These are phyloP conservation scores for Corbicula japonica DNA, from an alignment of 2,888 invertebrate genomes.

Conservation along the genomic window DNA sequence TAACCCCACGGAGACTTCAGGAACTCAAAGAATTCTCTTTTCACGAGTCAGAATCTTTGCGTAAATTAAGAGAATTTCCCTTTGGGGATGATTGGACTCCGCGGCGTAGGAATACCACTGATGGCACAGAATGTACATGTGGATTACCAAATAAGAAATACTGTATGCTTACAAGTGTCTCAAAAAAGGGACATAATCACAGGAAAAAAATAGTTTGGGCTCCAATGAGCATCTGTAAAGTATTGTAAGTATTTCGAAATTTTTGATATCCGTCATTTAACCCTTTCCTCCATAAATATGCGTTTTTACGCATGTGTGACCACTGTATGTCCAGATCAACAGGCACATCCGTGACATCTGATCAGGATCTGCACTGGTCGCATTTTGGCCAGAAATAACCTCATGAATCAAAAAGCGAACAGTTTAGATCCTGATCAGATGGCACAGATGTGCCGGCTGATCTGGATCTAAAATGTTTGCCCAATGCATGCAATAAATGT, in stretches of 20 bases:
- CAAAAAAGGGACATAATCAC: constrained; percentile 31
- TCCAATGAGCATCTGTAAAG: constrained; percentile 67
- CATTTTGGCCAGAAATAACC: too few species aligned
- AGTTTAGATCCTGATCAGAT: too few species aligned
- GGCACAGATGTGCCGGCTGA: too few species aligned
- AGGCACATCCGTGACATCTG: too few species aligned
- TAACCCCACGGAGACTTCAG: constrained; percentile 34
- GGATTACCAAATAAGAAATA: constrained; percentile 68
- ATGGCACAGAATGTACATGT: constrained; percentile 45
- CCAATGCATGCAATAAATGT: too few species aligned
- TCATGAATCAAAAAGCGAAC: too few species aligned
- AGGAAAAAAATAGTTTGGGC: constrained; percentile 65
- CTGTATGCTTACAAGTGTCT: constrained; percentile 61
- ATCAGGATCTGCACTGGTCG: too few species aligned
- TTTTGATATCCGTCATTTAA: too few species aligned
- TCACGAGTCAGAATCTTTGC: constrained; percentile 25
- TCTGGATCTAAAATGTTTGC: too few species aligned
- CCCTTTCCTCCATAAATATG: too few species aligned
- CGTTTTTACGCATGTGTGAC: too few species aligned
- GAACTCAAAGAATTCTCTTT: constrained; percentile 25
- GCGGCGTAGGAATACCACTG: constrained; percentile 9
- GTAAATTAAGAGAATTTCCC: constrained; percentile 48
- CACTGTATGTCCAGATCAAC: too few species aligned
- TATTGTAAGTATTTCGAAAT: constrained; percentile 63
- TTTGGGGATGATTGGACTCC: constrained; percentile 53